Percentiles rank a stretch among this genome's conserved stretches.
Conservation (phyloP, 1,140 invertebrate species). For the Orchestia grillus region DNA sequence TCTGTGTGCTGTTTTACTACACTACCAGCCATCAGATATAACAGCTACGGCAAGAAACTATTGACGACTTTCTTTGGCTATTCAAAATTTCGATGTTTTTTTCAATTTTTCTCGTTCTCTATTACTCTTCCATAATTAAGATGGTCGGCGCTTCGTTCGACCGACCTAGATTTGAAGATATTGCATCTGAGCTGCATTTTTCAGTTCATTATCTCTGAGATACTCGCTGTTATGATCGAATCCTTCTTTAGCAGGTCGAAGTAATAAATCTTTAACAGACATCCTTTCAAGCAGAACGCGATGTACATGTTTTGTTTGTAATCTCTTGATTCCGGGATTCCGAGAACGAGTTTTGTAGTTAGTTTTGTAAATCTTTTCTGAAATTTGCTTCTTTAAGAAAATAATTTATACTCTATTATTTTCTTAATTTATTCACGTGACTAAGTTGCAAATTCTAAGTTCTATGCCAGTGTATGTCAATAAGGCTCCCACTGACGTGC, state of each 20-base stretch:
- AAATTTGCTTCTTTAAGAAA: background rate
- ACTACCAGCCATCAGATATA: background rate
- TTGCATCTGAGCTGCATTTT: background rate
- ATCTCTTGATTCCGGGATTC: background rate
- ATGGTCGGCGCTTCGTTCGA: background rate
- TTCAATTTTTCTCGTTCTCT: background rate
- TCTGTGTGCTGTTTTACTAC: background rate
- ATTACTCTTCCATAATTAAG: background rate
- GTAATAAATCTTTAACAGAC: background rate
- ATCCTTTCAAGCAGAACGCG: background rate
- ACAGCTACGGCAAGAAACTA: background rate
- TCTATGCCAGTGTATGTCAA: background rate
- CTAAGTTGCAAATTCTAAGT: background rate
- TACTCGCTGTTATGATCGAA: background rate
- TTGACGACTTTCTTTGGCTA: background rate
- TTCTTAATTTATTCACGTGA: background rate
- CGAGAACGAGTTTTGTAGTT: background rate
- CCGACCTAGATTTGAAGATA: background rate
- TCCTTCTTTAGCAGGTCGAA: background rate
- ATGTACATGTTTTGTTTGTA: background rate
- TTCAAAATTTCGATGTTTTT: background rate
- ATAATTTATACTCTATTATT: background rate
- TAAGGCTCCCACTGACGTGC: background rate
- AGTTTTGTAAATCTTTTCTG: background rate
- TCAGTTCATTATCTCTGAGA: background rate